Evolutionary conservation across 37 sponge, comb jelly and placozoan genomes (phyloP).

Genomic region (Diacarnus erythraeanus): DNA sequence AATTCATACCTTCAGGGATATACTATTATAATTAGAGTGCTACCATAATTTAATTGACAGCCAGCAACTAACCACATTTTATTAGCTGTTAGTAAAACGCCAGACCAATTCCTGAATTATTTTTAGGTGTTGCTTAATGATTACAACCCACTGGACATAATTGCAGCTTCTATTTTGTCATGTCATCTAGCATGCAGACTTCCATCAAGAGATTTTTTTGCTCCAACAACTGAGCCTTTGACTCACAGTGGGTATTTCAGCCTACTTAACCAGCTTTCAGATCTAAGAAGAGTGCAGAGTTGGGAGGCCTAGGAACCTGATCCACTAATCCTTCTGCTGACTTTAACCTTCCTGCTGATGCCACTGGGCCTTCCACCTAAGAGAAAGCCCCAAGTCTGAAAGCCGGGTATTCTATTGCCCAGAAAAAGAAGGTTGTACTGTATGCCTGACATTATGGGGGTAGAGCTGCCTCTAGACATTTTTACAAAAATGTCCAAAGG

Average conservation of each 20-base stretch:
- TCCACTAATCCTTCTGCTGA: neutral
- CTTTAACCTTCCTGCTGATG: too few species aligned
- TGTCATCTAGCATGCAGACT: neutral
- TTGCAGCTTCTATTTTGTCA: neutral
- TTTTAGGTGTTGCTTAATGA: neutral
- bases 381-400: too few species aligned
- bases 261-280: too few species aligned
- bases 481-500: neutral
- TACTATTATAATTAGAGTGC: too few species aligned
- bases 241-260: too few species aligned
- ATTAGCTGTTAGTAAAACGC: neutral
- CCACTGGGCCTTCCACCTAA: too few species aligned
- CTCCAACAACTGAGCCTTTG: too few species aligned
- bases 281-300: too few species aligned
- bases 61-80: too few species aligned
- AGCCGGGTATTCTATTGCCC: neutral
- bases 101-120: neutral
- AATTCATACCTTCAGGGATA: too few species aligned
- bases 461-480: constrained; percentile 4
- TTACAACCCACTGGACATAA: neutral
- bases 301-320: neutral
- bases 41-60: neutral
- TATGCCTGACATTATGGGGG: constrained; percentile 14
- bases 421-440: constrained; percentile 9
- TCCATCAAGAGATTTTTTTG: too few species aligned